Base-by-base conservation (phyloP, 2,113 vertebrate genomes). In the Carettochelys insculpta region DNA sequence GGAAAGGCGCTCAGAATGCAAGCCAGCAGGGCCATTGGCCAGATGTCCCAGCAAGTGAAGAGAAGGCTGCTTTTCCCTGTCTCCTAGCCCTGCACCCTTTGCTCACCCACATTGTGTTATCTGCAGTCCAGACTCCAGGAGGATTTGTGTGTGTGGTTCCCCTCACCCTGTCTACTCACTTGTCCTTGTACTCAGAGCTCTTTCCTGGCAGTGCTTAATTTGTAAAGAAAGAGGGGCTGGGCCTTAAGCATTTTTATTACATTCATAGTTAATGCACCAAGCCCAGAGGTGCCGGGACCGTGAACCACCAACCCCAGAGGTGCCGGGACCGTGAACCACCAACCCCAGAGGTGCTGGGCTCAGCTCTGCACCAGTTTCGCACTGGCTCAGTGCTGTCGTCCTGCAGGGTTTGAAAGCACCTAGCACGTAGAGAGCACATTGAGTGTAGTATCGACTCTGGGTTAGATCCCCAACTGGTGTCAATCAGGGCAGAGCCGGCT, bases 81-180 rank as follows among this genome's bases (percentile, higher is more conserved):
- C n/a, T n/a, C n/a, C n/a, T n/a, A 2, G 7, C 58, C 58, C 58
- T 17, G 58, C 58, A 2, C 58, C 51, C 25, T 0, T 0, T 1
- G 54, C 68, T 22, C 38, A 43, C 68, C 41, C 19, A 5, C 5
- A 2, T 24, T 13, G 77, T 48, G 50, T 38, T 51, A 52, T 31
- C 77, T 25, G 50, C 16, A 13, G 6, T 24, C 13, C 24, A n/a
- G 34, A 31, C 47, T n/a, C 25, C 34, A 9, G 43, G 31, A 19
- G 31, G 19, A 34, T 31, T 34, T 34, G 58, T n/a, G 19, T 20
- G 34, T 20, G 19, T 38, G 61, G 34, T 38, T 68, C 34, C n/a
- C 16, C 25, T 56, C 24, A 9, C 24, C 25, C 53, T 27, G 25
- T 68, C 34, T n/a, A 8, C 17, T 65, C 61, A 34, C 61, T n/a